Conservation (phyloP, 2,888 invertebrate species). For the Patella caerulea region DNA sequence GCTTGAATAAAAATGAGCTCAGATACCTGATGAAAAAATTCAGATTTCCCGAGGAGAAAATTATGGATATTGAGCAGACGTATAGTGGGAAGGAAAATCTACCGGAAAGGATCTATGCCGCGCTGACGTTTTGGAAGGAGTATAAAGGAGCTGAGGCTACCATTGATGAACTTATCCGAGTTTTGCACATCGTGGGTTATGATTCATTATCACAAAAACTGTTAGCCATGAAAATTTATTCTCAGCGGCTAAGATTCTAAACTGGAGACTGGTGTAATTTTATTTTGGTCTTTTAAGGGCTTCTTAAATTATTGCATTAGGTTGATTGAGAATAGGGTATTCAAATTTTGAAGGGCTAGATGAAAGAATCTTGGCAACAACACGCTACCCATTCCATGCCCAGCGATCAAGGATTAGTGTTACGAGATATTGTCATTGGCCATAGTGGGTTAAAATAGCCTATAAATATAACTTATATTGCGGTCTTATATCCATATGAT, state of each 20-base stretch:
- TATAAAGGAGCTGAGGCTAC: conserved; percentile 56
- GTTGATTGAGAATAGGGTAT: no score
- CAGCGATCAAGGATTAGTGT: no score
- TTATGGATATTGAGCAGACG: conserved; percentile 62
- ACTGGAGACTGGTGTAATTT: neutral
- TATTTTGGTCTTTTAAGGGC: no score
- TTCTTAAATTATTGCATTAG: no score
- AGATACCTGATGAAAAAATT: conserved; percentile 66
- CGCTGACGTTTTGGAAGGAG: conserved; percentile 62
- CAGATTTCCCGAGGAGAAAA: conserved; percentile 60
- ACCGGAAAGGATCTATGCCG: conserved; percentile 56
- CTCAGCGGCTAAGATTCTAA: conserved; percentile 56
- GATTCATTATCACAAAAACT: conserved; percentile 52
- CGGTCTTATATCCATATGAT: no score
- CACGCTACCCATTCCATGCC: no score
- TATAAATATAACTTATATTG: no score
- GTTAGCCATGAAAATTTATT: conserved; percentile 57
- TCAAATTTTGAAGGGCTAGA: no score
- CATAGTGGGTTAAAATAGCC: no score
- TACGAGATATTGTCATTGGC: no score
- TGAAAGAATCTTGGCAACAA: no score
- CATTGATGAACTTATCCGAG: conserved; percentile 63
- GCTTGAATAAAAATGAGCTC: conserved; percentile 64
- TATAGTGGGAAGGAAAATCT: conserved; percentile 64
- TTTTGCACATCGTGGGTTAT: conserved; percentile 65